Percentiles rank a stretch among this genome's conserved stretches.
These are phyloP conservation scores for Clivina fossor DNA, from an alignment of 2,888 invertebrate species.

Conservation along the genomic window DNA sequence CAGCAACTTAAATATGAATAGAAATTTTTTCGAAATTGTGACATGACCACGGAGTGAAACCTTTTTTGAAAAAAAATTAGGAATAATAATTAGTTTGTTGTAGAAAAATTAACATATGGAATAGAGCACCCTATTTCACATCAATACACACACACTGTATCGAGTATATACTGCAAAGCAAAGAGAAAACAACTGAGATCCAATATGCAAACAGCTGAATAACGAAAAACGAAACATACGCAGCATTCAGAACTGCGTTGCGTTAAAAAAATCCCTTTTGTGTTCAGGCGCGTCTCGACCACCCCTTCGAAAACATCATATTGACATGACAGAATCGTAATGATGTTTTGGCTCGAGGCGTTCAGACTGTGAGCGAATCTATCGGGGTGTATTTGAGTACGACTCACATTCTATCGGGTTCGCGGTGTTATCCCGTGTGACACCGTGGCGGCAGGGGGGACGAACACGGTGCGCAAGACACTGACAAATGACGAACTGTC, in stretches of 20 bases:
- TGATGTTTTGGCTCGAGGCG: constrained; percentile 51
- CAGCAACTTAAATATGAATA: too few species aligned
- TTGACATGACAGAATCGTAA: constrained; percentile 57
- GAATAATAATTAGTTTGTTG: too few species aligned
- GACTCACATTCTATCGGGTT: constrained; percentile 49
- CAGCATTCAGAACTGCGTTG: background rate
- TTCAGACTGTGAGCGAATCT: constrained; percentile 49
- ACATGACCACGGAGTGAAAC: too few species aligned
- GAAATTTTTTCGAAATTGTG: too few species aligned
- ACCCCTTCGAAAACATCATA: constrained; percentile 54
- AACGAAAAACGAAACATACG: constrained; percentile 1
- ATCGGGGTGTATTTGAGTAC: constrained; percentile 30
- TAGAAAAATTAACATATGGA: constrained; percentile 8
- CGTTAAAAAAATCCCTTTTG: constrained; percentile 50
- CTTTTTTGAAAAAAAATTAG: too few species aligned
- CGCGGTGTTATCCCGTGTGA: constrained; percentile 56
- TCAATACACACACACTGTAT: constrained; percentile 7
- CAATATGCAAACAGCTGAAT: constrained; percentile 29
- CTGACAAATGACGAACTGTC: constrained; percentile 59
- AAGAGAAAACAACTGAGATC: constrained; percentile 10
- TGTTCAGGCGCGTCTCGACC: constrained; percentile 49
- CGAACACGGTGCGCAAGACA: constrained; percentile 55
- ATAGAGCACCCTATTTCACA: constrained; percentile 9
- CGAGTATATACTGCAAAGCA: background rate
- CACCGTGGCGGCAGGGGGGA: constrained; percentile 49